Evolutionary conservation across 92 coral and sea anemone genomes (phyloP), one percentile per base, ranked within the genome.

Genomic region (Porites divaricata): DNA sequence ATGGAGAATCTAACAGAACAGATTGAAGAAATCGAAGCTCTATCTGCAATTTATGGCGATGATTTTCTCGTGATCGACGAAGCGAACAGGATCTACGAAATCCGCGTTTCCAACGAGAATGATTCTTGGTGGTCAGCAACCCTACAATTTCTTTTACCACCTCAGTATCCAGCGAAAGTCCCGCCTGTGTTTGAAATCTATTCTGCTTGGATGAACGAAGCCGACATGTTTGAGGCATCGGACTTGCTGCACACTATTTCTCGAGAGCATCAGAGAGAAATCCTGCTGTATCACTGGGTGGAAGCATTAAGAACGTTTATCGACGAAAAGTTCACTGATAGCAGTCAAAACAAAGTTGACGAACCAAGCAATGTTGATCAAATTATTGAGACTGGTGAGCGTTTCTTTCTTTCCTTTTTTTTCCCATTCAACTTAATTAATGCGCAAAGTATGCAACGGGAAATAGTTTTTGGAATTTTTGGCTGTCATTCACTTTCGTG

Each of bases 171-270:
- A 11, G 85, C 92, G 17, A 76, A 52, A 57, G 92, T 69, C 17
- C 92, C 93, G 6, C 98, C 98, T 0, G 98, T 94, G 8, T 96
- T 96, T 72, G 98, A 96, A 72, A 75, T 96, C 19, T 88, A 92
- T 23, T 93, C 95, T 13, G 88, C 90, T 1, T 88, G 94, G 95
- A 87, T 96, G 90, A 83, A 61, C 24, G 90, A 89, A 23, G 83
- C 92, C 0, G 98, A 96, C 20, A 85, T 82, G 79, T 78, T 89
- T 22, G 89, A 94, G 15, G 65, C 88, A 2, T 63, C 88, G 1
- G 93, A 92, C 26, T 76, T 81, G 50, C 49, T 94, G 76, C 75
- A 90, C 67, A 79, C 79, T 24, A 90, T 96, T 25, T 91, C 81
- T 72, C 86, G 84, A 10, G 98, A 96, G 57, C 89, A 92, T 73